Conservation (phyloP, 1,140 invertebrate genomes). For the honey bee (Apis mellifera) region Amel_HAv3.1 CM009935.2:11674001-11674500, state of each 20-base stretch:
- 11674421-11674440: too few species aligned
- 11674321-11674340: slow-evolving; percentile 90
- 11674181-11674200: too few species aligned
- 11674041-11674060: background rate
- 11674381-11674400: too few species aligned
- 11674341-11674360: slow-evolving; percentile 91
- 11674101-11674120: slow-evolving; percentile 49
- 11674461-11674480: slow-evolving; percentile 95
- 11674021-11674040: background rate
- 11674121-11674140: slow-evolving; percentile 44
- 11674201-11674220: too few species aligned
- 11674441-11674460: slow-evolving; percentile 81
- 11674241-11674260: slow-evolving; percentile 86
- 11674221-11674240: background rate
- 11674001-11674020: slow-evolving; percentile 14
- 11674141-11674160: background rate
- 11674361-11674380: slow-evolving; percentile 87
- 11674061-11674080: slow-evolving; percentile 4
- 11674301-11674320: slow-evolving; percentile 85
- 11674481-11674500: slow-evolving; percentile 91
- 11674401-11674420: too few species aligned
- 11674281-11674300: slow-evolving; percentile 79
- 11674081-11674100: slow-evolving; percentile 15
- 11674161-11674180: background rate
- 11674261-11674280: slow-evolving; percentile 87